A percentile compares a stretch with the other conserved stretches of the same genome.
phyloP scores from a whole-genome alignment of 2,888 invertebrate genomes.

The Patella pellucida region DNA sequence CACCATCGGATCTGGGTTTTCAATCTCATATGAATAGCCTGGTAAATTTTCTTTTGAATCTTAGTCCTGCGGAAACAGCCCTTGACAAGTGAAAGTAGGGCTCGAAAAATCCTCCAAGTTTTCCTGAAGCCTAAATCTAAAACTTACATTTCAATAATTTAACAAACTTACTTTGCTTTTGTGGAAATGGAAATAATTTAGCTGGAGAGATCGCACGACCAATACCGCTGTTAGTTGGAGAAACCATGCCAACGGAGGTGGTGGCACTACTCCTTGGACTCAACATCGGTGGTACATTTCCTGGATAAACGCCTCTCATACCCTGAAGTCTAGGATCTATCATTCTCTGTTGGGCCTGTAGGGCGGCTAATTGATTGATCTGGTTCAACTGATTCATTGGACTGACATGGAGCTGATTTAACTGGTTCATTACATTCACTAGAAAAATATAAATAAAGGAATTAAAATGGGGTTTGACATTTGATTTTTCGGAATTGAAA shows the following conservation, averaged over 20 bases:
- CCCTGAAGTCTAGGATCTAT: conserved; percentile 55
- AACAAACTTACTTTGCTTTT: neutral
- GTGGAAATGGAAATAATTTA: neutral
- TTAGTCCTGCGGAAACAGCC: too few species aligned
- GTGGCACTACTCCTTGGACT: conserved; percentile 38
- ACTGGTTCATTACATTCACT: conserved; percentile 38
- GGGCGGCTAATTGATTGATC: conserved; percentile 40
- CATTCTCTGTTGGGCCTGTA: conserved; percentile 48
- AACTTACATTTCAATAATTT: too few species aligned
- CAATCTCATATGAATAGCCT: too few species aligned
- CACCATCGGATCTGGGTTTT: too few species aligned
- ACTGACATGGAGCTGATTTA: conserved; percentile 33
- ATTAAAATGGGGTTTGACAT: too few species aligned
- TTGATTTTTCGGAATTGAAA: too few species aligned
- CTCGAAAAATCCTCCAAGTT: too few species aligned
- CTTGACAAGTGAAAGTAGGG: too few species aligned
- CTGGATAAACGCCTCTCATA: conserved; percentile 41
- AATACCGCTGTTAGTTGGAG: conserved; percentile 28
- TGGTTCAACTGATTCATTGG: conserved; percentile 28
- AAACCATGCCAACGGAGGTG: conserved; percentile 22
- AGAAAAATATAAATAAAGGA: conserved; percentile 12
- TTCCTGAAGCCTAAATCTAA: too few species aligned
- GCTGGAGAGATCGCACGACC: conserved; percentile 47
- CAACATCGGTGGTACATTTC: conserved; percentile 38
- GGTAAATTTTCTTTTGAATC: too few species aligned